Evolutionary conservation across 2,113 vertebrate species (phyloP).

Genomic region (Chroicocephalus ridibundus): DNA sequence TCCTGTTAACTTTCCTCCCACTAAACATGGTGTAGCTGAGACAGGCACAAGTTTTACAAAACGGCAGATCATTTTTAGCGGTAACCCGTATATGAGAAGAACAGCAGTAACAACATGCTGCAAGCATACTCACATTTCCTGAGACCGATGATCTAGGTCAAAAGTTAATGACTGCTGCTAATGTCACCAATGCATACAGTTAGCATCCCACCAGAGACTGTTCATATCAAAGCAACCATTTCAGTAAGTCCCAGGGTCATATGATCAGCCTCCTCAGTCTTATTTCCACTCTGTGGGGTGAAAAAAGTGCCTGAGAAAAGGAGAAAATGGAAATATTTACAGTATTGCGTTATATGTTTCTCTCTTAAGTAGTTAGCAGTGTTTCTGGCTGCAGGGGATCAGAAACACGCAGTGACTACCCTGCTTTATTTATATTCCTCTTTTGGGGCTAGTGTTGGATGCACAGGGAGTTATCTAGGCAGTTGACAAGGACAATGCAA

Average conservation of each 20-base stretch:
- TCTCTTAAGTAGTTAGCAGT: not conserved
- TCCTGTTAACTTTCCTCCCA: not conserved
- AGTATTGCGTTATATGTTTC: not conserved
- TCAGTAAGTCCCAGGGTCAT: not conserved
- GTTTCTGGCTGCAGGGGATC: not conserved
- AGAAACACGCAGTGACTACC: not conserved
- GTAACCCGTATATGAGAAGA: not conserved
- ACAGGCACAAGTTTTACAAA: not conserved
- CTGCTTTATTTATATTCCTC: not conserved
- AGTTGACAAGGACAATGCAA: not conserved
- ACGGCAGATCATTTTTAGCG: not conserved
- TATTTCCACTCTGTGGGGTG: not conserved
- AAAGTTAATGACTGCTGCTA: not conserved
- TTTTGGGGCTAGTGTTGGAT: not conserved
- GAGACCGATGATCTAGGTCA: not conserved
- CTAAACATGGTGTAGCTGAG: not conserved
- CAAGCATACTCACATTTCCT: not conserved
- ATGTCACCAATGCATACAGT: not conserved
- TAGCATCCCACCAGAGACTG: not conserved
- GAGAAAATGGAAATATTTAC: not conserved
- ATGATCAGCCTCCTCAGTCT: not conserved
- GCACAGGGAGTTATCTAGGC: not conserved
- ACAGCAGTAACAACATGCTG: not conserved
- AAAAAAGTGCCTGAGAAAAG: constrained; percentile 3
- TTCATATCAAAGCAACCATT: not conserved